Base-by-base conservation (phyloP, 2,113 vertebrate genomes). In the Oreochromis niloticus region DNA sequence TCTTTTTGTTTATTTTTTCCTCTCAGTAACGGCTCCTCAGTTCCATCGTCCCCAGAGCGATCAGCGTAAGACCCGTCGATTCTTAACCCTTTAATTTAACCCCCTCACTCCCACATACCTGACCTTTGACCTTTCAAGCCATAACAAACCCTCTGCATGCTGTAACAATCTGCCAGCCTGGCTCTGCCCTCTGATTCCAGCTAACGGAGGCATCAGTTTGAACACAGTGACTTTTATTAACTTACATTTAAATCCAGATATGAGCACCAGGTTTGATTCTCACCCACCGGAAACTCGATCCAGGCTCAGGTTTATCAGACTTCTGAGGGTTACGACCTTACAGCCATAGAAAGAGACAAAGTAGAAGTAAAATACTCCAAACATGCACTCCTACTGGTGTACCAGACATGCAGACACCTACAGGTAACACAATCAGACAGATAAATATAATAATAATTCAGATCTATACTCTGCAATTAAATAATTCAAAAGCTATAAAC, bases 1-100 rank as follows among this genome's bases (percentile, higher is more conserved):
- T 61, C 61, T 83, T 16, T 92, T 92, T 19, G 80, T 85, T 85
- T 22, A 80, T 85, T 85, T 85, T 63, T 79, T 85, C 93, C 96
- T 96, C 85, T 79, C 95, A 98, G 96, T 92, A 95, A 95, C 75
- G 96, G 86, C 90, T 91, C 94, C 87, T 94, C 87, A 84, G 82
- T 91, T 22, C 84, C 3, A 52, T 93, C 93, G 30, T 91, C 96
- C 93, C 93, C 95, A 71, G 95, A 96, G 92, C 89, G 83, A 95
- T 88, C 95, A 95, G 88, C 92, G 93, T 97, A 96, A 97, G 94
- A 93, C 82, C 85, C 85, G 24, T 43, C 27, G 4, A 81, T 84
- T 78, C 91, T 92, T 71, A 32, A 80, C 89, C 86, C 56, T 81
- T 52, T 91, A 9, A 78, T 68, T 85, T 66, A 22, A 36, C 6